Evolutionary conservation across 2,888 invertebrate genomes (phyloP), one percentile per base, ranked within the genome.

Genomic region (Podabrus alpinus): DNA sequence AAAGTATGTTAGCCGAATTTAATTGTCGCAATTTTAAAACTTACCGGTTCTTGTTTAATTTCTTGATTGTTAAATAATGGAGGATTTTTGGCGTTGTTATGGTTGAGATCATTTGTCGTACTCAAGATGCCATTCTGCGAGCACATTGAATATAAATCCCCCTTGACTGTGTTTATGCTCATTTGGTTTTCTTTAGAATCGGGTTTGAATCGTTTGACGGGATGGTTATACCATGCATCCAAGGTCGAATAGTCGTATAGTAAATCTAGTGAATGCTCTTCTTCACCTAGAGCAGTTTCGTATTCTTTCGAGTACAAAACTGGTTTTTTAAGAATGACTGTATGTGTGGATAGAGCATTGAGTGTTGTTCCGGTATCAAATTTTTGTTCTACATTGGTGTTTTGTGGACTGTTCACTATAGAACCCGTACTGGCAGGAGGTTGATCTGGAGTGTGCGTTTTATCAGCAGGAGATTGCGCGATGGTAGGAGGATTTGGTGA

Each of bases 221-320:
- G 96, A 88, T 96, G 95, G 86, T 96, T 64, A 9, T 85, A 95
- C 97, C 96, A 97, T 62, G 94, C 94, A 85, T 94, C 92, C 81
- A 95, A 90, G 82, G 93, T 92, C 80, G 95, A 91, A 88, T 96
- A 97, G 88, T 97, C 97, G 88, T 97, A 97, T 16, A 98, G 90
- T 88, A 94, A 91, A 81, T 94, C 93, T 79, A 94, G 90, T 73
- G 93, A 91, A 82, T 92, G 92, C 85, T 94, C 94, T 85, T 97
- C 96, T 82, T 95, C 95, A 21, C 93, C 91, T 71, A 94, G 90
- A 82, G 93, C 93, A 75, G 92, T 92, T 82, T 96, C 95, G 80
- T 94, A 92, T 83, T 95, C 95, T 83, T 93, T 93, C 68, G 92
- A 91, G 69, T 92, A 92, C 82, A 97, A 90, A 78, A 91, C 88